Conservation (phyloP, 92 coral and sea anemone species). For the Phenganax stokvisi region DNA sequence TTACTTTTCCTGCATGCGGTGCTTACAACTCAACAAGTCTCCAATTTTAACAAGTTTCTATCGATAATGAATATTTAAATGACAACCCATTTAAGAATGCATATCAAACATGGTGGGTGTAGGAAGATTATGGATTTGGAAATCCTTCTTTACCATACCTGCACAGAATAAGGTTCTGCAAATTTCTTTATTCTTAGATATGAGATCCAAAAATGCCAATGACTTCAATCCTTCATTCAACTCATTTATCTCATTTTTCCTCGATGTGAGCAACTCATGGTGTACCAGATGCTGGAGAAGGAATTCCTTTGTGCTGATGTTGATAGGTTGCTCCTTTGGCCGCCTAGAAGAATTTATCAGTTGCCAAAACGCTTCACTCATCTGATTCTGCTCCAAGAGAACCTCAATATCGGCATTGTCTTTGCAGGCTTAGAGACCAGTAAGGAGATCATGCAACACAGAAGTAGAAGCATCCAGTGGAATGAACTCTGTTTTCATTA, state of each 20-base stretch:
- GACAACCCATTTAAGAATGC: neutral
- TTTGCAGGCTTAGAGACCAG: constrained; percentile 28
- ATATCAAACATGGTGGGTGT: too few relatives aligned
- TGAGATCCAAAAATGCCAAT: constrained; percentile 40
- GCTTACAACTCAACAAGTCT: too few relatives aligned
- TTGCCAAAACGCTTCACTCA: constrained; percentile 47
- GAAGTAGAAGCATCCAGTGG: constrained; percentile 36
- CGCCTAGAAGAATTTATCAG: constrained; percentile 46
- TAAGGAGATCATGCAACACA: constrained; percentile 24
- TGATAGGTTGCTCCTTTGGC: constrained; percentile 40
- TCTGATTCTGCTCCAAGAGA: constrained; percentile 37
- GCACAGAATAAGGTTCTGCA: constrained; percentile 41
- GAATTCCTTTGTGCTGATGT: constrained; percentile 25
- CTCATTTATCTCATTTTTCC: constrained; percentile 47
- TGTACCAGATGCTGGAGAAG: constrained; percentile 47
- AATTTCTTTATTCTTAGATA: constrained; percentile 40
- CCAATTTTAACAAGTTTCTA: too few relatives aligned
- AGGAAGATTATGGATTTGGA: constrained; percentile 15
- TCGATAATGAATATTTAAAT: neutral
- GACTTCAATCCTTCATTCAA: constrained; percentile 43
- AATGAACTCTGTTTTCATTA: constrained; percentile 29
- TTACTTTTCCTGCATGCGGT: too few relatives aligned
- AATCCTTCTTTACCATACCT: constrained; percentile 38
- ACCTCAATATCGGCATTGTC: constrained; percentile 17
- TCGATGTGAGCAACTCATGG: constrained; percentile 46